These are phyloP conservation scores for Tachysurus fulvidraco DNA, from an alignment of 2,113 vertebrate genomes.

Conservation along the genomic window DNA sequence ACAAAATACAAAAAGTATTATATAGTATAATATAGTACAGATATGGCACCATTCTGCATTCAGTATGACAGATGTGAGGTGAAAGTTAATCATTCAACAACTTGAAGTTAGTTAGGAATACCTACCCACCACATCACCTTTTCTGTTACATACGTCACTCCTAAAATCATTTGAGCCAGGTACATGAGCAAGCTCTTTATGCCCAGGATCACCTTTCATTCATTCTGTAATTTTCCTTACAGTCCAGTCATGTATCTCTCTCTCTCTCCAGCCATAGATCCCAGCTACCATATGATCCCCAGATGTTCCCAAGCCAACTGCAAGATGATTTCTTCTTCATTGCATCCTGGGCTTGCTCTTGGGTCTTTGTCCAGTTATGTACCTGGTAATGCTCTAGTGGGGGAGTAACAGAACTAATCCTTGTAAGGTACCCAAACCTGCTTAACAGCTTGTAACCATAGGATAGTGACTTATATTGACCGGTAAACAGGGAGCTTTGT, in stretches of 20 bases:
- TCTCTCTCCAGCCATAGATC: background rate
- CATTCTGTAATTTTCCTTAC: background rate
- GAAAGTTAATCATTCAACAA: background rate
- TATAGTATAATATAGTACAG: background rate
- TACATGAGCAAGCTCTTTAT: background rate
- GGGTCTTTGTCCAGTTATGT: background rate
- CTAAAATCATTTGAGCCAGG: background rate
- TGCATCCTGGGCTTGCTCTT: background rate
- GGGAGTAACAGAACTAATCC: background rate
- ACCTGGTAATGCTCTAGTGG: background rate
- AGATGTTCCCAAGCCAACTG: background rate
- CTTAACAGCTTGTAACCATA: background rate
- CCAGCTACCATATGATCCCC: background rate
- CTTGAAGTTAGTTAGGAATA: background rate
- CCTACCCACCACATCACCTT: background rate
- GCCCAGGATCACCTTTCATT: background rate
- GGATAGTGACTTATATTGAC: background rate
- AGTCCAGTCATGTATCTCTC: background rate
- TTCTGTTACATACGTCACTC: background rate
- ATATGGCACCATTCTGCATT: too few species aligned
- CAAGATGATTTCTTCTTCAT: background rate
- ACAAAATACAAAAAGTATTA: background rate
- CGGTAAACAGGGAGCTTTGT: background rate
- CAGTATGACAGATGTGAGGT: background rate
- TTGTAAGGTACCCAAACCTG: background rate